These are phyloP conservation scores for Falco berigora DNA, from an alignment of 2,797 vertebrate species.

Conservation along the genomic window DNA sequence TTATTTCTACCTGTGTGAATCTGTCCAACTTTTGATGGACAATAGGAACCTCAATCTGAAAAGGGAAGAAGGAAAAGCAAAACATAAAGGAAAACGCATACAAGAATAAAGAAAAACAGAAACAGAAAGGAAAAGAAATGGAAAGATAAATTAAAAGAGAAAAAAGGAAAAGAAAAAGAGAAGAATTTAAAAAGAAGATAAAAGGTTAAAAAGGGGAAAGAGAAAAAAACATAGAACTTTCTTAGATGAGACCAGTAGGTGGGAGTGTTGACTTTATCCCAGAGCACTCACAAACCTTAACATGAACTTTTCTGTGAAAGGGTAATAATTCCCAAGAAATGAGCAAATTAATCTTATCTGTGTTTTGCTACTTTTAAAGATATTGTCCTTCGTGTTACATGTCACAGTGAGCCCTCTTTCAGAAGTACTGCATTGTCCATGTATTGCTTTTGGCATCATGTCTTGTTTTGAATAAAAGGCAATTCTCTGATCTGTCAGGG, in stretches of 20 bases:
- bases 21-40: background rate
- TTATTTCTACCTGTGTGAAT: background rate
- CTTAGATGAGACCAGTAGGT: slow-evolving; percentile 60
- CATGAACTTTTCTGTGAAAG: background rate
- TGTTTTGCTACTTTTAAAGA: slow-evolving; percentile 66
- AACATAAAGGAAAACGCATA: background rate
- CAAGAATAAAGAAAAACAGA: background rate
- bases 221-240: background rate
- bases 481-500: slow-evolving; percentile 16
- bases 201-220: rapidly evolving
- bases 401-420: slow-evolving; percentile 46
- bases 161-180: too few relatives aligned
- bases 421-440: slow-evolving; percentile 27
- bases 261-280: slow-evolving; percentile 63
- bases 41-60: background rate
- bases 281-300: background rate
- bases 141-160: background rate
- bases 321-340: slow-evolving; percentile 64
- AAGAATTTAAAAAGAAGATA: rapidly evolving
- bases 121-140: background rate
- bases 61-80: background rate
- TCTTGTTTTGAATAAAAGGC: background rate
- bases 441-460: slow-evolving; percentile 54
- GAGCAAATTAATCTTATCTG: slow-evolving; percentile 66
- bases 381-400: slow-evolving; percentile 29